Evolutionary conservation across 2,797 vertebrate species (phyloP).

Genomic region (Neomorphus geoffroyi): DNA sequence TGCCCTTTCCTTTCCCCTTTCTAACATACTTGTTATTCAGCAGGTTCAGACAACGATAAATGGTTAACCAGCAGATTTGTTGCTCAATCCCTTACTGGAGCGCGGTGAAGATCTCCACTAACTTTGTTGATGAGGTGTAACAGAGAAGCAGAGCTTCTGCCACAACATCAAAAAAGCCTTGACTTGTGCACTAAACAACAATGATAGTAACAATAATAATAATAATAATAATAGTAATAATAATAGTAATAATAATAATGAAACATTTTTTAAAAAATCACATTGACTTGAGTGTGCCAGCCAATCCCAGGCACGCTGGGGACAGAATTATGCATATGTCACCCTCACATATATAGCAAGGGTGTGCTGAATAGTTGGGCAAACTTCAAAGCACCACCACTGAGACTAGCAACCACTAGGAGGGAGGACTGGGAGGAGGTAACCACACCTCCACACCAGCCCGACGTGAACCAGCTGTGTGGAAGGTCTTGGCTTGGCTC

Average conservation of each 20-base stretch:
- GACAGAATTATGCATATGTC: no score
- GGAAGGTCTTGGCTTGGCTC: neutral
- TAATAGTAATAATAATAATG: neutral
- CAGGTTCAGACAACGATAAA: constrained; percentile 56
- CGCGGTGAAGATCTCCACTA: neutral
- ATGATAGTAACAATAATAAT: no score
- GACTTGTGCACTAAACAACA: neutral
- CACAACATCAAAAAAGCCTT: neutral
- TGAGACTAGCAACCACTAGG: neutral
- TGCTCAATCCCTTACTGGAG: constrained; percentile 30
- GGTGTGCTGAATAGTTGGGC: neutral
- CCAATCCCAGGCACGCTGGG: neutral
- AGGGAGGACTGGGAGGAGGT: neutral
- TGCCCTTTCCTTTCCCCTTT: constrained; percentile 59
- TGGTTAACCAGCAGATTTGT: constrained; percentile 55
- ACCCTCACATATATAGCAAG: neutral
- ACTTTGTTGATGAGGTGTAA: constrained; percentile 1
- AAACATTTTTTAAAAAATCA: neutral
- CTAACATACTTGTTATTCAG: constrained; percentile 61
- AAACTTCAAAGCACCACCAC: neutral
- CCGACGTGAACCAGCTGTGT: neutral
- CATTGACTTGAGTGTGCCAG: neutral
- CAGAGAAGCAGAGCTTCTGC: neutral
- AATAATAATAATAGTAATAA: neutral
- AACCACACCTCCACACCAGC: neutral